Evolutionary conservation across 2,797 vertebrate genomes (phyloP).

Genomic region (Sebastes kiyomatsui): DNA sequence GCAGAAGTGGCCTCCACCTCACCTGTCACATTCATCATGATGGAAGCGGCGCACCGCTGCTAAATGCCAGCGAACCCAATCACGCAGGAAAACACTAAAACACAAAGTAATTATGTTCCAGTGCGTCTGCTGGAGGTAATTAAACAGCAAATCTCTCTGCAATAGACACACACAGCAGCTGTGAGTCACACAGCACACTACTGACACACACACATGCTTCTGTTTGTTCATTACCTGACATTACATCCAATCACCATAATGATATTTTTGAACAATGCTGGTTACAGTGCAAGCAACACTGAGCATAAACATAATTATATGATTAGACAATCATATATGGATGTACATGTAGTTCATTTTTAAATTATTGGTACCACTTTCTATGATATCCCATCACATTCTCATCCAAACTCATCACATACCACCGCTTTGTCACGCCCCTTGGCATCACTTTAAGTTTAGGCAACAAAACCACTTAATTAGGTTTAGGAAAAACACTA

Average conservation of each 20-base stretch:
- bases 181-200: not conserved
- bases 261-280: conserved; percentile 8
- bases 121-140: conserved; percentile 64
- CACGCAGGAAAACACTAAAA: conserved; percentile 71
- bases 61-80: conserved; percentile 76
- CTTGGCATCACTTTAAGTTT: no score
- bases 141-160: conserved; percentile 59
- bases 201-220: not conserved
- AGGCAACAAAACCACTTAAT: no score
- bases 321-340: not conserved
- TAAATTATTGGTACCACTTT: not conserved
- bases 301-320: not conserved
- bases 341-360: not conserved
- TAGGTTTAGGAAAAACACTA: no score
- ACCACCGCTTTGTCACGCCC: no score
- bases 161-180: conserved; percentile 34
- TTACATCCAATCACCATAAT: conserved; percentile 26
- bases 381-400: not conserved
- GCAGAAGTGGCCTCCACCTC: conserved; percentile 27
- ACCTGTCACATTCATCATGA: conserved; percentile 62
- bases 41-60: conserved; percentile 38
- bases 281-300: not conserved
- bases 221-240: conserved; percentile 37
- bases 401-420: no score
- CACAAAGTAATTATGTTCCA: conserved; percentile 71